Base-by-base conservation (phyloP, 2,888 invertebrate genomes). In the Drosophila ustulata region DNA sequence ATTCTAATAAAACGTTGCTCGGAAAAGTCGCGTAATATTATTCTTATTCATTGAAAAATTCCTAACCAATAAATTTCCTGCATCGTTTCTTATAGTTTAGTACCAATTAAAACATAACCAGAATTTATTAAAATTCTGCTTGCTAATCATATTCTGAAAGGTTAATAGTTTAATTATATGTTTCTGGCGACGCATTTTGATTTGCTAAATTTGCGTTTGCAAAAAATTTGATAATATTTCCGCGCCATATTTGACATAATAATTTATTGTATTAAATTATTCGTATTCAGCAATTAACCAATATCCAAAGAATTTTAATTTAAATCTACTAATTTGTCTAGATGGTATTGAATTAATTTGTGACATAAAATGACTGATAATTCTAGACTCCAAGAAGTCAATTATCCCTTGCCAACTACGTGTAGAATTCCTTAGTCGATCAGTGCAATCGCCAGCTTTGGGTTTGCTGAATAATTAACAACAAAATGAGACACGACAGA, bases 401-500 rank as follows among this genome's bases (percentile, higher is more conserved):
- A 25, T 23, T 4, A 4, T 26, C 11, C 6, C 8, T 46, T 9
- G 30, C 7, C 32, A 25, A 47, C n/a, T 4, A n/a, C 11, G 11
- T 37, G n/a, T n/a, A 59, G 71, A 66, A 61, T 61, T 41, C 53
- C 1, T 0, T 7, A 57, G 63, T 64, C 56, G n/a, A 23, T 41
- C 49, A 46, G 1, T 41, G 6, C 4, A 26, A 26, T 57, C 50
- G 28, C 39, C 7, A 39, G 39, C 43, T 41, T 59, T 57, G 57
- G 41, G 8, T 50, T 53, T 50, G 58, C 50, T 71, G 47, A 64
- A 78, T 71, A 78, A 78, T 83, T 81, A 83, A 73, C 67, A 64
- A 76, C 41, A 67, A 70, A 68, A 57, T 67, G 66, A 56, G 64
- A 58, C 75, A 71, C 62, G 75, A 78, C 66, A 66, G 52, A 30